Evolutionary conservation across 2,888 invertebrate genomes (phyloP), one percentile per base, ranked within the genome.

Genomic region (Machimus rusticus): DNA sequence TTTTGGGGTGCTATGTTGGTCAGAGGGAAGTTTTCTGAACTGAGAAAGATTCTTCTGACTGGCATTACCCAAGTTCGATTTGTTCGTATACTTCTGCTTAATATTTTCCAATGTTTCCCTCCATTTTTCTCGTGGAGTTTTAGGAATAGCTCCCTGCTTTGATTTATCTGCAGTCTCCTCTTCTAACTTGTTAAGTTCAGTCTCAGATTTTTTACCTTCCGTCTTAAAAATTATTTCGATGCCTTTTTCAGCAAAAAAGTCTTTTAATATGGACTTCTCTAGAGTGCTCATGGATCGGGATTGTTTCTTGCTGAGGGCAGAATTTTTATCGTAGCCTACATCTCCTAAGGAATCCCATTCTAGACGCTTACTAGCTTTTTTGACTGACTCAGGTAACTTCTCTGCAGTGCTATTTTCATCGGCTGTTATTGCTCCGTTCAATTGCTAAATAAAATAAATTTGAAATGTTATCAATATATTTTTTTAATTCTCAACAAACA

Each of bases 301-400:
- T 87, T 91, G 91, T 0, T 91, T 90, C 74, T 92, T 92, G 89
- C 94, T 94, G 37, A 93, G 93, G 19, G 94, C 94, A 90, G 93
- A 93, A 89, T 94, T 94, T 89, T 95, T 94, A 43, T 93, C 94
- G 92, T 97, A 97, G 0, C 97, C 97, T 76, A 97, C 96, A 93
- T 97, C 97, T 0, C 96, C 97, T 34, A 97, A 95, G 55, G 96
- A 97, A 91, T 97, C 97, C 97, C 97, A 97, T 93, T 97, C 97
- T 2, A 97, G 93, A 89, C 95, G 96, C 85, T 95, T 94, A 90
- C 95, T 95, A 0, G 96, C 96, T 84, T 96, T 95, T 0, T 95
- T 92, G 90, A 96, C 96, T 89, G 96, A 97, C 23, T 96, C 95
- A 1, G 97, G 96, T 6, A 96, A 96, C 34, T 94, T 91, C n/a